Conservation (phyloP, 2,888 invertebrate genomes). For the Odontothrips loti region DNA sequence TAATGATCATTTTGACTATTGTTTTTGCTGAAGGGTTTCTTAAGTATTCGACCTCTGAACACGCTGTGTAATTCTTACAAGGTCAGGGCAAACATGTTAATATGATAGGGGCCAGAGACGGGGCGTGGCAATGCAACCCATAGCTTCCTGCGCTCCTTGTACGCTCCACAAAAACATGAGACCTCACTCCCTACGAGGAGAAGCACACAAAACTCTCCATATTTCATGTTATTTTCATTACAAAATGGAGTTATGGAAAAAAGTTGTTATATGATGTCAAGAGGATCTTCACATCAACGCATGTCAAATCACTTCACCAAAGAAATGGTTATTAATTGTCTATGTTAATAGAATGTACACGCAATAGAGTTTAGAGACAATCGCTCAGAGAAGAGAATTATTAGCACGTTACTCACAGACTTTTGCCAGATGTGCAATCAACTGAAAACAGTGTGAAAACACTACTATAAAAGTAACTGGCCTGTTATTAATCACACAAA, state of each 20-base stretch:
- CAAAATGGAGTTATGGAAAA: neutral
- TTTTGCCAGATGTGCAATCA: too few relatives aligned
- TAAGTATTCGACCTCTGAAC: too few relatives aligned
- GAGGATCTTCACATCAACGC: neutral
- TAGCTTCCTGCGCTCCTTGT: neutral
- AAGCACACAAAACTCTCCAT: conserved; percentile 22
- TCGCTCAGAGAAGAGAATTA: too few relatives aligned
- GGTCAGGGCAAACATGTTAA: too few relatives aligned
- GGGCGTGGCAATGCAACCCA: conserved; percentile 1
- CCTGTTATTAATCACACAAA: too few relatives aligned
- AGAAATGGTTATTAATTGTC: neutral
- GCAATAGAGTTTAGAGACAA: too few relatives aligned
- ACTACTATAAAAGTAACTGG: too few relatives aligned
- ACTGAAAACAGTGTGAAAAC: too few relatives aligned
- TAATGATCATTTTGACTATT: too few relatives aligned
- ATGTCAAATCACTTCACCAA: neutral
- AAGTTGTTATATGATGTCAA: neutral
- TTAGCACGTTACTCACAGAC: too few relatives aligned
- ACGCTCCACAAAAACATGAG: conserved; percentile 14
- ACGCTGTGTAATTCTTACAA: too few relatives aligned
- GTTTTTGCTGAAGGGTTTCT: too few relatives aligned
- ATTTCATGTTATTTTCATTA: neutral
- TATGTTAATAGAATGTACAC: neutral
- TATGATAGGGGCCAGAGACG: neutral
- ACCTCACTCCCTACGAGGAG: neutral